These are phyloP conservation scores for Belonocnema kinseyi DNA, from an alignment of 1,140 invertebrate species.

Conservation along the genomic window DNA sequence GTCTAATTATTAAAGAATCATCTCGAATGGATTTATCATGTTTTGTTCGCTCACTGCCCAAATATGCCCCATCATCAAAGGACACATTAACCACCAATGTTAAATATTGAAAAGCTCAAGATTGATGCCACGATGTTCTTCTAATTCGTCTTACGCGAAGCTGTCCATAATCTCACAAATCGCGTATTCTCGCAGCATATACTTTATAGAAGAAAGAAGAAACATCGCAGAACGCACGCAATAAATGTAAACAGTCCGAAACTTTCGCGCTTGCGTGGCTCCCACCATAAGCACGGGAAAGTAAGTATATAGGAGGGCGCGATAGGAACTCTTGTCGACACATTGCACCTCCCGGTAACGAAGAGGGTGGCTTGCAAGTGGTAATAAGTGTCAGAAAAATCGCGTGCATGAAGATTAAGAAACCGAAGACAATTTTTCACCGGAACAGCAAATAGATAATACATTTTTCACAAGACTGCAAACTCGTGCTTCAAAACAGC, in stretches of 20 bases:
- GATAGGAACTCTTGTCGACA: slow-evolving; percentile 44
- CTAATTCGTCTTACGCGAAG: not conserved
- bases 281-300: slow-evolving; percentile 40
- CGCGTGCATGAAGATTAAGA: not conserved
- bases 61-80: no score
- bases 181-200: not conserved
- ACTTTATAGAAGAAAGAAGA: slow-evolving; percentile 8
- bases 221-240: not conserved
- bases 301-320: slow-evolving; percentile 55
- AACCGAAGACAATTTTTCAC: not conserved
- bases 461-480: not conserved
- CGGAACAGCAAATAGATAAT: not conserved
- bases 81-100: no score
- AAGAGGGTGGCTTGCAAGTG: slow-evolving; percentile 25
- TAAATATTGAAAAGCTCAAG: no score
- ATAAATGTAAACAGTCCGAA: slow-evolving; percentile 37
- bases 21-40: no score
- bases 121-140: not conserved
- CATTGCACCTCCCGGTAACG: slow-evolving; percentile 36
- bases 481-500: not conserved
- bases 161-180: not conserved
- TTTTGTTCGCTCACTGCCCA: no score
- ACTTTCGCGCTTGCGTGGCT: slow-evolving; percentile 50
- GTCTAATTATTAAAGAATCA: no score
- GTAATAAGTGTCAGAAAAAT: slow-evolving; percentile 4